phyloP scores from a whole-genome alignment of 2,113 vertebrate genomes.

The Cottus gobio region DNA sequence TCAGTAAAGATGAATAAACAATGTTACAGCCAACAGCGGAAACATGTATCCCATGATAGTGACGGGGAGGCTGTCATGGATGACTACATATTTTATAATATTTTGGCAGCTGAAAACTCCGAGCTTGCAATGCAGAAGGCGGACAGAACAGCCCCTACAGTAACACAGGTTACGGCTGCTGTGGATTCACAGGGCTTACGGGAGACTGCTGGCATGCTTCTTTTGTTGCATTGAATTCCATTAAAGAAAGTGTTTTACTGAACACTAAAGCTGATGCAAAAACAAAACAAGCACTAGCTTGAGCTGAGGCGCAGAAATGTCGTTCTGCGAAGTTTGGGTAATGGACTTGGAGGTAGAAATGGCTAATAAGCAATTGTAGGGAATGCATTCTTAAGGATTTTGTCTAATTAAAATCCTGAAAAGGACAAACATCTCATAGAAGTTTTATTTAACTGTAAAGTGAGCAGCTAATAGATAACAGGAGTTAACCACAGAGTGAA shows the following conservation, averaged over 20 bases:
- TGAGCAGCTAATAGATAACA: constrained; percentile 6
- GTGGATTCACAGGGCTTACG: constrained; percentile 27
- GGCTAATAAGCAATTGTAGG: not conserved
- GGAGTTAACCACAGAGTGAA: not conserved
- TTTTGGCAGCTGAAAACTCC: constrained; percentile 42
- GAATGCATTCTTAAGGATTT: constrained; percentile 4
- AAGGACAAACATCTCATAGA: not conserved
- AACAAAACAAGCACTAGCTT: not conserved
- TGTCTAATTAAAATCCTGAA: constrained; percentile 11
- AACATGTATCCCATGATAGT: constrained; percentile 43
- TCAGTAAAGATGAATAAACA: constrained; percentile 64
- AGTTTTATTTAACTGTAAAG: constrained; percentile 6
- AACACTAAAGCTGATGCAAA: constrained; percentile 6
- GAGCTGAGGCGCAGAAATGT: not conserved
- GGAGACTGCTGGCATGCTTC: constrained; percentile 35
- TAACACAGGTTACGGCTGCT: constrained; percentile 22
- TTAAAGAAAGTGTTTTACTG: constrained; percentile 27
- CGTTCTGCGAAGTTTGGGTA: constrained; percentile 6
- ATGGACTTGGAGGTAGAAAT: not conserved
- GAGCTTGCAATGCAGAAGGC: constrained; percentile 13
- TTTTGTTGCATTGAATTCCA: constrained; percentile 45
- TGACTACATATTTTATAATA: constrained; percentile 58
- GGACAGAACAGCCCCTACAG: constrained; percentile 31
- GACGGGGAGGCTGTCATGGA: constrained; percentile 32
- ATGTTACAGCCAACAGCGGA: constrained; percentile 26